These are phyloP conservation scores for Trissolcus brochymenae DNA, from an alignment of 2,888 invertebrate genomes.

Conservation along the genomic window DNA sequence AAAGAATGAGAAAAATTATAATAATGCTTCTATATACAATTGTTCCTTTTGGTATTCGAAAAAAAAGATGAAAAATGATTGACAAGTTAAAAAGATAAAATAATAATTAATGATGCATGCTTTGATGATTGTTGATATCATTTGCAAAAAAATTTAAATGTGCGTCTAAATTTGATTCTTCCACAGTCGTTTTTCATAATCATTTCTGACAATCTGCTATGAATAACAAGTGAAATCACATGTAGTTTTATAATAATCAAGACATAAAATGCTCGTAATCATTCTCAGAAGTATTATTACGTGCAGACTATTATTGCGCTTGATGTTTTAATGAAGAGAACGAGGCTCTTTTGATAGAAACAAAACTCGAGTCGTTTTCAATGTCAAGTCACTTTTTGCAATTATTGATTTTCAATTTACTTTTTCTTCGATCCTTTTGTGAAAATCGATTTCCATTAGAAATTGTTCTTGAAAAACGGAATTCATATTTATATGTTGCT, in stretches of 20 bases:
- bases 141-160: too few relatives aligned
- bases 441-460: constrained; percentile 14
- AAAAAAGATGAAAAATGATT: too few relatives aligned
- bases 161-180: background rate
- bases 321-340: constrained; percentile 22
- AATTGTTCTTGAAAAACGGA: background rate
- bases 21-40: too few relatives aligned
- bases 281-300: constrained; percentile 29
- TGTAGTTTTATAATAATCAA: constrained; percentile 33
- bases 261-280: constrained; percentile 31
- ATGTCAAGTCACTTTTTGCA: constrained; percentile 9
- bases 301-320: constrained; percentile 13
- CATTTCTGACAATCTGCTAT: constrained; percentile 20
- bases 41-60: too few relatives aligned
- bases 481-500: background rate
- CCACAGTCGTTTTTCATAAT: constrained; percentile 17
- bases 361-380: constrained; percentile 25
- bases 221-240: constrained; percentile 41
- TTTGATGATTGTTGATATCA: too few relatives aligned
- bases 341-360: background rate
- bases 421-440: constrained; percentile 15
- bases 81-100: too few relatives aligned
- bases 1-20: too few relatives aligned
- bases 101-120: too few relatives aligned
- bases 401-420: constrained; percentile 21